Base-by-base conservation (phyloP, 1,140 invertebrate species). In the Episyrphus balteatus region DNA sequence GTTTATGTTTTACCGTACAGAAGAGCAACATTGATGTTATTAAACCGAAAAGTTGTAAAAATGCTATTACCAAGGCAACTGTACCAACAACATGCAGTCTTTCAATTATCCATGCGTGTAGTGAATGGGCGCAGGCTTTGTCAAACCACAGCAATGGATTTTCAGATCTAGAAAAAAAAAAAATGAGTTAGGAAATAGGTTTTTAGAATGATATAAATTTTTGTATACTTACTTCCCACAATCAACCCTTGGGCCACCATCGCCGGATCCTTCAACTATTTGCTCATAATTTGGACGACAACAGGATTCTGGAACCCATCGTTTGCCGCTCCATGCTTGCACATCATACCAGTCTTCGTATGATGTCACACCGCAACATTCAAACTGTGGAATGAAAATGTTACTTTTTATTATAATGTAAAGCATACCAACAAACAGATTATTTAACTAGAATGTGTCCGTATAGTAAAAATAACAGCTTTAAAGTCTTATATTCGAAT, bases 321-420 rank as follows among this genome's bases (percentile, higher is more conserved):
- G 74, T 48, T 83, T 75, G 15, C 75, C 71, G 2, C 81, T 81
- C 85, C 86, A 88, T 0, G 84, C 83, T 21, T 78, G 72, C n/a
- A 87, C 83, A 53, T 83, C 75, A 65, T 81, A 88, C 88, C 88
- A 92, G 59, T 92, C 88, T 44, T 80, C 80, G 57, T 86, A 86
- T 30, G 80, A 80, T 37, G 80, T 73, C 0, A 92, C 83, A n/a
- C 88, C 88, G 65, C 88, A 92, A 57, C 88, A 92, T 44, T 83
- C 75, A 49, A 90, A 81, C 84, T 89, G 53, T 49, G 17, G 19
- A 47, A 34, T 32, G 21, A 43, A 12, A 0, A 32, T 47, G 44
- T 5, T 17, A 42, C 13, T 5, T 3, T 7, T 42, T 19, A 15
- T 44, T 32, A 3, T 26, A 32, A 31, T 12, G 34, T 44, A n/a